Percentiles rank a stretch among this genome's conserved stretches.
These are phyloP conservation scores for Chlamydotis undulata DNA, from an alignment of 2,113 vertebrate genomes.

Conservation along the genomic window DNA sequence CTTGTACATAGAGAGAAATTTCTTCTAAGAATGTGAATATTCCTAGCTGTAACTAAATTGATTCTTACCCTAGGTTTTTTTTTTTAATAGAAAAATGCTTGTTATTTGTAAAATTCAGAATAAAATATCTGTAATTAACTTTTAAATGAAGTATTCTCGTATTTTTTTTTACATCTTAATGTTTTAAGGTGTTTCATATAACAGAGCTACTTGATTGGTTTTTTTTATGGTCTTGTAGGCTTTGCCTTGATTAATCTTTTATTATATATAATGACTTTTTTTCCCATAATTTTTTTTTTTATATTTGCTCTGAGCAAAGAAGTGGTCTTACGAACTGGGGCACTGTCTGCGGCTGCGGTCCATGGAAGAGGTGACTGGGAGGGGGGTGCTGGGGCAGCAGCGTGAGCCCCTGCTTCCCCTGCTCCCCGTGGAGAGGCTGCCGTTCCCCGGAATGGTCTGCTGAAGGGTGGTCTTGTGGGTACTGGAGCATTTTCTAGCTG, in stretches of 20 bases:
- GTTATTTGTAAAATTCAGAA: constrained; percentile 33
- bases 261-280: neutral
- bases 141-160: neutral
- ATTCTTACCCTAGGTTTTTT: neutral
- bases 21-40: constrained; percentile 20
- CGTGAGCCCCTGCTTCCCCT: neutral
- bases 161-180: neutral
- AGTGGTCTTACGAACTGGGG: neutral
- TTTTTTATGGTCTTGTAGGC: neutral
- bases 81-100: neutral
- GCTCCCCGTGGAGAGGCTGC: neutral
- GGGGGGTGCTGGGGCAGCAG: neutral
- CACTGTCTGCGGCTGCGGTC: neutral
- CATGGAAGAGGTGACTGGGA: neutral
- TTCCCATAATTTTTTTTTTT: neutral
- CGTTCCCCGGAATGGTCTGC: neutral
- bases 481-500: neutral
- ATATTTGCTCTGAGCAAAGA: neutral
- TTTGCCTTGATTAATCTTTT: neutral
- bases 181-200: neutral
- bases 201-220: neutral
- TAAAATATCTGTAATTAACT: constrained; percentile 21
- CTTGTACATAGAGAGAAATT: neutral
- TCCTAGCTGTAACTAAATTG: neutral
- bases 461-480: accelerated